Evolutionary conservation across 2,797 vertebrate species (phyloP).

Genomic region (Leptodactylus fallax): DNA sequence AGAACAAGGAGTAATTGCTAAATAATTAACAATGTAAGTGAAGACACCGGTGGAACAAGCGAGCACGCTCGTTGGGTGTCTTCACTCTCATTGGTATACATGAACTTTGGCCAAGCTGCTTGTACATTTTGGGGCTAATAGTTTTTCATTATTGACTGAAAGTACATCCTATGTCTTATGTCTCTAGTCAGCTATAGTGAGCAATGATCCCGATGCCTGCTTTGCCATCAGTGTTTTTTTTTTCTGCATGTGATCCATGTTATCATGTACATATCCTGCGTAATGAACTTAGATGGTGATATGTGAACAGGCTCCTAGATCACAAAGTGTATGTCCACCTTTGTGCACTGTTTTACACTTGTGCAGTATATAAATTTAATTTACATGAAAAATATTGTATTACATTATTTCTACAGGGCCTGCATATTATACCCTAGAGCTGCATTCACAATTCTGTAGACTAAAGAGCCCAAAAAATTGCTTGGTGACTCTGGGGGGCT

Average conservation of each 20-base stretch:
- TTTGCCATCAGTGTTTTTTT: neutral
- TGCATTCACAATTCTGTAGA: neutral
- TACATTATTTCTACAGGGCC: too few relatives aligned
- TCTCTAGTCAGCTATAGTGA: neutral
- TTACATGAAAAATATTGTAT: neutral
- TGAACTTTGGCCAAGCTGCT: too few relatives aligned
- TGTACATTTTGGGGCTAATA: neutral
- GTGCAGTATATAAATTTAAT: neutral
- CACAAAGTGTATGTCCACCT: neutral
- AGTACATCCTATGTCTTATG: neutral
- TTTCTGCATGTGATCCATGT: neutral
- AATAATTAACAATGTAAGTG: too few relatives aligned
- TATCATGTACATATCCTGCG: neutral
- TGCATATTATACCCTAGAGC: neutral
- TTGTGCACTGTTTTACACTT: neutral
- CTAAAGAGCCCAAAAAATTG: neutral
- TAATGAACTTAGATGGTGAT: neutral
- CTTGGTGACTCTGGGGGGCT: too few relatives aligned
- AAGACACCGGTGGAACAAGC: too few relatives aligned
- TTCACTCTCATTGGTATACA: too few relatives aligned
- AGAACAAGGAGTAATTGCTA: too few relatives aligned
- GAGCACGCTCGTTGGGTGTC: too few relatives aligned
- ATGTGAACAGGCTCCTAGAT: neutral
- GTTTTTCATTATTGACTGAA: neutral
- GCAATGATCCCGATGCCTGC: too few relatives aligned